Percentiles rank a stretch among this genome's conserved stretches.
Conservation (phyloP, 2,888 invertebrate genomes). For the Tipula confusa region DNA sequence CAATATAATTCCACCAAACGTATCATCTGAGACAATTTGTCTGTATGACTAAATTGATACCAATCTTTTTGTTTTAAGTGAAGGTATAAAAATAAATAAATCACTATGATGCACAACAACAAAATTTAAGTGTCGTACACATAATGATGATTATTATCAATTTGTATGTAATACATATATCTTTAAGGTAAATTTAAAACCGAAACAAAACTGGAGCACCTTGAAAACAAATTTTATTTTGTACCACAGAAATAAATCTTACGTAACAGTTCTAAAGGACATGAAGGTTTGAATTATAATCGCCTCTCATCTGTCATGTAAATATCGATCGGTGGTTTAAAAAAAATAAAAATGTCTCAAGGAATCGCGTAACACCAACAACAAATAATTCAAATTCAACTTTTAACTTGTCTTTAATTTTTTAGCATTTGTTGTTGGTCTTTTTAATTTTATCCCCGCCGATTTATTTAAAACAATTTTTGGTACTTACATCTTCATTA, state of each 20-base stretch:
- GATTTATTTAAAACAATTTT: background rate
- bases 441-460: background rate
- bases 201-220: background rate
- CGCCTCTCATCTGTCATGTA: background rate
- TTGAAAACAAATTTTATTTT: background rate
- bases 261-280: background rate
- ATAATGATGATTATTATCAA: background rate
- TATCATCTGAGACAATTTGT: background rate
- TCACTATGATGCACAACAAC: background rate
- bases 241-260: background rate
- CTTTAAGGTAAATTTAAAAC: background rate
- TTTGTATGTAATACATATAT: background rate
- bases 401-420: background rate
- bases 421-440: background rate
- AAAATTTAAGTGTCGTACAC: background rate
- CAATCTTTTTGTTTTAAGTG: background rate
- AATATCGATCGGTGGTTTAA: background rate
- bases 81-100: background rate
- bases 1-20: background rate
- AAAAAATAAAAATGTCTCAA: background rate
- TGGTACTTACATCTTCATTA: conserved; percentile 20
- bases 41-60: background rate
- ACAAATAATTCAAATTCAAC: background rate
- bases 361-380: background rate
- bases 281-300: background rate